Percentiles rank a stretch among this genome's conserved stretches.
Conservation (phyloP, 1,140 invertebrate species). For the Ceratitis capitata region DNA sequence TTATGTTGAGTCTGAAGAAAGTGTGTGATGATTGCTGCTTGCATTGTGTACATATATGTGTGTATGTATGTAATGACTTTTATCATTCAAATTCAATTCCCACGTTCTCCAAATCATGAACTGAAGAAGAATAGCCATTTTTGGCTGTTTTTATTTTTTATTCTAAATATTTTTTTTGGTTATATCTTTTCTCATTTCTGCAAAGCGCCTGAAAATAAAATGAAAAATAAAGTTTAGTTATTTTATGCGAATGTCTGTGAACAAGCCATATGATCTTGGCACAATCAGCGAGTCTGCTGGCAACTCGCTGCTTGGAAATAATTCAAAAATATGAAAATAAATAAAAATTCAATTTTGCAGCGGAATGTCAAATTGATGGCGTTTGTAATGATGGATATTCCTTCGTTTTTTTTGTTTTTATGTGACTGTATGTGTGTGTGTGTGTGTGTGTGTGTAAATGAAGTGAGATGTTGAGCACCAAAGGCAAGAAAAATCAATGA, state of each 20-base stretch:
- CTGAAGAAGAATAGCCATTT: neutral
- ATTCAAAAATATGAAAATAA: neutral
- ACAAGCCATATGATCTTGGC: neutral
- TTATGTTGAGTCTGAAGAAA: neutral
- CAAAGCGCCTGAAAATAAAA: neutral
- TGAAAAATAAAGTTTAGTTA: neutral
- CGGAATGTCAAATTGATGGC: neutral
- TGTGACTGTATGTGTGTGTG: neutral
- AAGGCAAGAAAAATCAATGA: too few species aligned
- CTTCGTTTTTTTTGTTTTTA: neutral
- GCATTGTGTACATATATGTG: neutral
- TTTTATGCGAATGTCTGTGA: neutral
- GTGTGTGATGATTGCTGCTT: neutral
- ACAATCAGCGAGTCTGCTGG: neutral
- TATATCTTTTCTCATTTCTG: neutral
- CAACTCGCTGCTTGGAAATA: neutral
- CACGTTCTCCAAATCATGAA: neutral
- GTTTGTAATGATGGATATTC: neutral
- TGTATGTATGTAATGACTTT: neutral
- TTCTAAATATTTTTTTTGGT: too few species aligned
- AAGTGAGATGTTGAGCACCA: too few species aligned
- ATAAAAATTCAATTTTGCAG: neutral
- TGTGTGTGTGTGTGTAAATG: neutral
- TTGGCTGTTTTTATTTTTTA: neutral
- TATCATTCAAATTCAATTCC: conserved; percentile 6